Evolutionary conservation across 2,113 vertebrate species (phyloP).

Genomic region (Mormoops blainvillei): DNA sequence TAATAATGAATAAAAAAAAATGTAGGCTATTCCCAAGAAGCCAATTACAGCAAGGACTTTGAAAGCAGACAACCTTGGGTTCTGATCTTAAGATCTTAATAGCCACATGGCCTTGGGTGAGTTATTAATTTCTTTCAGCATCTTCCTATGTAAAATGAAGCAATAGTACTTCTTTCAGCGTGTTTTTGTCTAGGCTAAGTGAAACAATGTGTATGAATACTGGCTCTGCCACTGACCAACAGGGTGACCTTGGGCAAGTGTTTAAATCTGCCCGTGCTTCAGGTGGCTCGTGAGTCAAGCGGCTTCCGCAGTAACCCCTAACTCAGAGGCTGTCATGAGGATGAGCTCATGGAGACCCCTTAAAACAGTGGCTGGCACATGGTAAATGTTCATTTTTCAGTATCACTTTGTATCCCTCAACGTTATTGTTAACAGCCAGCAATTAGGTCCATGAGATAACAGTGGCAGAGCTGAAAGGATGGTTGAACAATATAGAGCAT

Average conservation of each 20-base stretch:
- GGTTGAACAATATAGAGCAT: background rate
- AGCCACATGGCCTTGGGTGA: background rate
- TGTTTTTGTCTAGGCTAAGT: background rate
- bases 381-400: background rate
- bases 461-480: background rate
- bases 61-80: background rate
- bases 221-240: background rate
- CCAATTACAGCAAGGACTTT: background rate
- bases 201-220: background rate
- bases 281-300: background rate
- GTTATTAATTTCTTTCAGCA: background rate
- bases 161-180: background rate
- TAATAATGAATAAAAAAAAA: background rate
- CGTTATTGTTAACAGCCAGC: background rate
- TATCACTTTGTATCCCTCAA: background rate
- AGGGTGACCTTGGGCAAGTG: background rate
- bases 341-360: background rate
- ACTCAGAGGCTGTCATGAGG: background rate
- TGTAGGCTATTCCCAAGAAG: background rate
- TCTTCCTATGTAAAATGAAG: background rate
- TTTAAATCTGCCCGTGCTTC: background rate
- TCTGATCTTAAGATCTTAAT: background rate
- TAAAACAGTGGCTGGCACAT: background rate
- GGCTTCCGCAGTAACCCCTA: background rate
- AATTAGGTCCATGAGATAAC: background rate